A percentile compares a stretch with the other conserved stretches of the same genome.
Conservation (phyloP, 1,140 invertebrate species). For the Bombus fervidus region DNA sequence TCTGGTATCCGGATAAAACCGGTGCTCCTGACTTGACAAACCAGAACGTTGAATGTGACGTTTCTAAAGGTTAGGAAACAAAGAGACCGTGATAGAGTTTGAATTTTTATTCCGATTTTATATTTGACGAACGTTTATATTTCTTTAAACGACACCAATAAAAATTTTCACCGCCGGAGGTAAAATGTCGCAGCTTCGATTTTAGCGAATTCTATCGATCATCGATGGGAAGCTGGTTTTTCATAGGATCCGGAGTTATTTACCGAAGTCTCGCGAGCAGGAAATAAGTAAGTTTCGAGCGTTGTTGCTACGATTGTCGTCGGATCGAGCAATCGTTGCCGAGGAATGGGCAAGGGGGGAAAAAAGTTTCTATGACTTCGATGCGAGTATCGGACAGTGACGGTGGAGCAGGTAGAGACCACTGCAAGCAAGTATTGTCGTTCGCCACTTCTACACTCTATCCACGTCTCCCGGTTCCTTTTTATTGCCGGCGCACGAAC, state of each 20-base stretch:
- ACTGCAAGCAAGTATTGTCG: conserved; percentile 57
- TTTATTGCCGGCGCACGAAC: conserved; percentile 62
- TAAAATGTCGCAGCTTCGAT: neutral
- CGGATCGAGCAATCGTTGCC: conserved; percentile 16
- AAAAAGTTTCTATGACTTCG: conserved; percentile 62
- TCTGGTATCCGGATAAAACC: neutral
- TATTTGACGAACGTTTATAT: neutral
- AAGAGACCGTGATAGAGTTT: neutral
- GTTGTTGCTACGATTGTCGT: conserved; percentile 53
- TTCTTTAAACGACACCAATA: neutral
- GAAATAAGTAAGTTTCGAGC: conserved; percentile 63
- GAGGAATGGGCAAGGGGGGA: neutral
- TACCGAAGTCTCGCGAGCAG: conserved; percentile 58
- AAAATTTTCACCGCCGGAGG: neutral
- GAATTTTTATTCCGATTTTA: neutral
- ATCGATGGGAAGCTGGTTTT: neutral
- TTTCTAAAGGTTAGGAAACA: neutral
- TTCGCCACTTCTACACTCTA: conserved; percentile 64
- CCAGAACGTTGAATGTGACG: neutral
- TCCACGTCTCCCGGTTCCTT: conserved; percentile 64
- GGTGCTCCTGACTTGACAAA: neutral
- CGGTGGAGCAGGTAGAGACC: conserved; percentile 14
- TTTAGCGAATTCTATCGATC: neutral
- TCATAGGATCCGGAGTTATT: conserved; percentile 46
- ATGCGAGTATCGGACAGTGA: conserved; percentile 45